Evolutionary conservation across 1,140 invertebrate genomes (phyloP).

Genomic region (Leptinotarsa undecemlineata): DNA sequence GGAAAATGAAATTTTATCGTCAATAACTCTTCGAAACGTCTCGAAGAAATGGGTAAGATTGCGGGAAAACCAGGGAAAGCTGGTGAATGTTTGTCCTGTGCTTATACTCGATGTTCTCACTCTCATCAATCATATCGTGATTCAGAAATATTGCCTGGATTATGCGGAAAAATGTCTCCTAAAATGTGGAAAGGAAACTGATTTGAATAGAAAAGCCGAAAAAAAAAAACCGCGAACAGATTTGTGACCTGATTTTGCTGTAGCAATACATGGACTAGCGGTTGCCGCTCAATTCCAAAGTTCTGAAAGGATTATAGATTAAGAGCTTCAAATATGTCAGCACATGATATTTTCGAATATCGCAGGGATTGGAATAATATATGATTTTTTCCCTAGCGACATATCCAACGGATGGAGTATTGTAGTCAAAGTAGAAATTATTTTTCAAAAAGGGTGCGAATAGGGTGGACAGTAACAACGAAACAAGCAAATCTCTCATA

Average conservation of each 20-base stretch:
- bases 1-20: not conserved
- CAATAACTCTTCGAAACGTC: conserved; percentile 6
- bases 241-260: not conserved
- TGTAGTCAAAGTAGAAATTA: too few relatives aligned
- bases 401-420: too few relatives aligned
- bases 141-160: conserved; percentile 7
- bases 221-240: not conserved
- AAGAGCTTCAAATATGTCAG: not conserved
- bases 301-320: not conserved
- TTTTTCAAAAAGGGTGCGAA: too few relatives aligned
- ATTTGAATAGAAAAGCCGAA: not conserved
- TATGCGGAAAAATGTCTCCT: not conserved
- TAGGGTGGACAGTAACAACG: too few relatives aligned
- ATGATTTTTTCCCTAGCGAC: too few relatives aligned
- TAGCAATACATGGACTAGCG: not conserved
- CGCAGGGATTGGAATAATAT: too few relatives aligned
- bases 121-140: conserved; percentile 16
- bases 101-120: not conserved
- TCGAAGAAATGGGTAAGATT: not conserved
- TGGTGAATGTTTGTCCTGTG: conserved; percentile 11
- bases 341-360: not conserved
- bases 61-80: not conserved
- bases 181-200: not conserved
- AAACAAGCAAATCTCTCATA: too few relatives aligned
- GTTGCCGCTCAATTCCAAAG: not conserved